Evolutionary conservation across 2,797 vertebrate species (phyloP), one percentile per base, ranked within the genome.

Genomic region (Mus minutoides): DNA sequence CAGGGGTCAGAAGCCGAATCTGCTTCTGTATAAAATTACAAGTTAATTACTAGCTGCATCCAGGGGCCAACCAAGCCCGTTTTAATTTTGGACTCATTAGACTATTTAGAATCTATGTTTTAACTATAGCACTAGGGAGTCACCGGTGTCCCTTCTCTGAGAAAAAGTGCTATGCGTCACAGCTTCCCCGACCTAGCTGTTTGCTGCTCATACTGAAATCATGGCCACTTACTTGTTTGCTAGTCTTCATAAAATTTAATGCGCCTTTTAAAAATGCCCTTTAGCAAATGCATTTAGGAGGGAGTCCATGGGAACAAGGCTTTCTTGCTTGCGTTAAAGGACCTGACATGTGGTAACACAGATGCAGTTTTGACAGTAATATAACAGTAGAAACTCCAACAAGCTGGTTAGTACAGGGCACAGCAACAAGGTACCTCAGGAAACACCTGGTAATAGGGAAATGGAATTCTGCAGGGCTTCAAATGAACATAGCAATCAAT

Each of bases 21-120:
- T 97, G 98, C 97, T 98, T 98, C 97, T 97, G n/a, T 97, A 96
- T 98, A 98, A 98, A 97, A 97, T 98, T 98, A 96, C 97, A 4
- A 96, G 90, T 94, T 98, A 98, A 98, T 98, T 97, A 97, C 98
- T 97, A 97, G 78, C 96, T 98, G 79, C 60, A 79, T 96, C 4
- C 0, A 96, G 94, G 93, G 97, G 94, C 94, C 96, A 96, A 86
- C 94, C 96, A 96, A 86, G 96, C 29, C 77, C 96, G 92, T 98
- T 98, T 98, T 85, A 98, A 97, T 96, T 96, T 79, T 82, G 91
- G 97, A 97, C 95, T 98, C 97, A 97, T 98, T 98, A 98, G 56
- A 73, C 96, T 97, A 62, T 96, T 98, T 98, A 94, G 97, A 97
- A 97, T 94, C 97, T 97, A 79, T 97, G 97, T 94, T 98, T 98